phyloP scores from a whole-genome alignment of 2,113 vertebrate genomes.

The Microcebus ravelobensis region DNA sequence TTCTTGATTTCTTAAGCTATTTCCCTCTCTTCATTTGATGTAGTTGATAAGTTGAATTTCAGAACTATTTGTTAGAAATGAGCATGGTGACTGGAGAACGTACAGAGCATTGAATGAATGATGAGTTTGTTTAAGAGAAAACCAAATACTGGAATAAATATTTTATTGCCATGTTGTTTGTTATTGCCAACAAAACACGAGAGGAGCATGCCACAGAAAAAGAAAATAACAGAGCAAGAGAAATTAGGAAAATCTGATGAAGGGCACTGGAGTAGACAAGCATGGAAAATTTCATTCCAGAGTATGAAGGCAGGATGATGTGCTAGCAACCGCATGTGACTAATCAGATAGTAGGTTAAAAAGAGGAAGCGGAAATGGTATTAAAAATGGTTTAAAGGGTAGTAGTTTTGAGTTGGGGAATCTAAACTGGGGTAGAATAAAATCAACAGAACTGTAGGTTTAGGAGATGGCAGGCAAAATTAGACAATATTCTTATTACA shows the following conservation, averaged over 20 bases:
- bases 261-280: background rate
- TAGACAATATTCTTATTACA: background rate
- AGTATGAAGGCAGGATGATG: background rate
- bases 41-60: background rate
- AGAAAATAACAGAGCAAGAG: background rate
- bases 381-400: background rate
- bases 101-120: background rate
- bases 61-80: background rate
- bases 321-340: background rate
- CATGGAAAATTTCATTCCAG: background rate
- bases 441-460: background rate
- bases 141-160: background rate
- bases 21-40: background rate
- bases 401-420: background rate
- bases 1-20: slow-evolving; percentile 1
- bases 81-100: background rate
- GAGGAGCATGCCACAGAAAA: background rate
- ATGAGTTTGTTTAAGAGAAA: background rate
- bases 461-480: background rate
- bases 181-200: background rate
- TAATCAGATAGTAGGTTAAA: background rate
- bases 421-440: background rate
- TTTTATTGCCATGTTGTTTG: background rate
- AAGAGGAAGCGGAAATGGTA: background rate
- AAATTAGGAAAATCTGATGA: background rate